phyloP scores from a whole-genome alignment of 2,113 vertebrate genomes.

The Ranitomeya imitator region DNA sequence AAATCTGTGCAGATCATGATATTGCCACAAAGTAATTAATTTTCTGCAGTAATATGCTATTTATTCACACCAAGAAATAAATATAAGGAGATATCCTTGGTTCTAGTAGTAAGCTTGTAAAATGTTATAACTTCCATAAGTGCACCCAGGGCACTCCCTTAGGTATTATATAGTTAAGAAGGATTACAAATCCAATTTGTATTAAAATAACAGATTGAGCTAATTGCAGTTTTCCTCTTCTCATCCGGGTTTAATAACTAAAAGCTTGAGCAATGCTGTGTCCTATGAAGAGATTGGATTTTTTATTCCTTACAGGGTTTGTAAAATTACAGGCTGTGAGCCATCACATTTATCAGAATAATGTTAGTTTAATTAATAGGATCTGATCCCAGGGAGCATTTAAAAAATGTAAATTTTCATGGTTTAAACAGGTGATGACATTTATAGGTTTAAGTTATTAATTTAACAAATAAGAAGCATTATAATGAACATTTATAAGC shows the following conservation, averaged over 20 bases:
- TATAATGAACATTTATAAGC: no score
- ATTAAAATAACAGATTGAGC: constrained; percentile 14
- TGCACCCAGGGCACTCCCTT: neutral
- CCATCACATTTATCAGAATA: neutral
- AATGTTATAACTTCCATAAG: neutral
- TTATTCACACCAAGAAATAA: no score
- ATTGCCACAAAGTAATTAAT: no score
- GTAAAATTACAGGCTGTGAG: neutral
- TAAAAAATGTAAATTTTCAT: neutral
- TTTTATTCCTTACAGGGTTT: neutral
- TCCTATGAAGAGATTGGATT: neutral
- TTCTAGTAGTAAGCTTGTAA: neutral
- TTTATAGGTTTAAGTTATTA: no score
- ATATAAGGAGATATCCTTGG: neutral
- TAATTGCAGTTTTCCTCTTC: neutral
- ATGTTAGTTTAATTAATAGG: constrained; percentile 7
- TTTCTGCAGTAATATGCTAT: no score
- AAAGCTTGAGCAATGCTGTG: neutral
- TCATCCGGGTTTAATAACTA: neutral
- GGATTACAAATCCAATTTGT: constrained; percentile 20
- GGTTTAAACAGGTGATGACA: no score
- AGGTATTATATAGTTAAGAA: constrained; percentile 10
- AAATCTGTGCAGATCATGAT: no score
- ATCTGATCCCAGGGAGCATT: neutral
- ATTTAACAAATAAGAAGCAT: no score